These are phyloP conservation scores for Anolis apletophallus DNA, from an alignment of 2,797 vertebrate species.

Conservation along the genomic window DNA sequence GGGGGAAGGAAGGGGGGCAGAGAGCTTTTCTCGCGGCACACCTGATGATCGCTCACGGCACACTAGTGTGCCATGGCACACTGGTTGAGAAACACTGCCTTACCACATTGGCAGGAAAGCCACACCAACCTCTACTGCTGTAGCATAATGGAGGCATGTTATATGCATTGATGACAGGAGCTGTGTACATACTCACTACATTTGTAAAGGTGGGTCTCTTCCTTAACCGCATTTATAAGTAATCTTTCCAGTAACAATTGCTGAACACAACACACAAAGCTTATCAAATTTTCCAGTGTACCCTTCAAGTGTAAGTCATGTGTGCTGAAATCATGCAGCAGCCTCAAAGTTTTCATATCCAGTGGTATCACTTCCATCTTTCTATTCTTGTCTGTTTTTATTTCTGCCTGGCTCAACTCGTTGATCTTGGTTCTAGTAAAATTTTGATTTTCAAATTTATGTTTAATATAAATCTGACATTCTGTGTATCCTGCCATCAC, in stretches of 20 bases:
- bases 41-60: too few species aligned
- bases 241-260: background rate
- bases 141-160: background rate
- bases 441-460: too few species aligned
- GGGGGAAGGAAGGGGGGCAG: too few species aligned
- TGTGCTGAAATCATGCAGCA: background rate
- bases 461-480: background rate
- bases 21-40: too few species aligned
- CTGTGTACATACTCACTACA: background rate
- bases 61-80: too few species aligned
- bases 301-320: background rate
- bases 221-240: background rate
- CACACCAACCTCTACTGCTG: too few species aligned
- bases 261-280: background rate
- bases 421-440: background rate
- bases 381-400: background rate
- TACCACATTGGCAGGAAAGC: too few species aligned
- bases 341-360: slow-evolving; percentile 9
- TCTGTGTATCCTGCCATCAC: background rate
- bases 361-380: background rate
- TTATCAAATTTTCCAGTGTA: background rate
- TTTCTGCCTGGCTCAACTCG: background rate
- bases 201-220: background rate
- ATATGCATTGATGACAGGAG: too few species aligned
- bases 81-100: too few species aligned